Base-by-base conservation (phyloP, 2,797 vertebrate genomes). In the Gila robusta region DNA sequence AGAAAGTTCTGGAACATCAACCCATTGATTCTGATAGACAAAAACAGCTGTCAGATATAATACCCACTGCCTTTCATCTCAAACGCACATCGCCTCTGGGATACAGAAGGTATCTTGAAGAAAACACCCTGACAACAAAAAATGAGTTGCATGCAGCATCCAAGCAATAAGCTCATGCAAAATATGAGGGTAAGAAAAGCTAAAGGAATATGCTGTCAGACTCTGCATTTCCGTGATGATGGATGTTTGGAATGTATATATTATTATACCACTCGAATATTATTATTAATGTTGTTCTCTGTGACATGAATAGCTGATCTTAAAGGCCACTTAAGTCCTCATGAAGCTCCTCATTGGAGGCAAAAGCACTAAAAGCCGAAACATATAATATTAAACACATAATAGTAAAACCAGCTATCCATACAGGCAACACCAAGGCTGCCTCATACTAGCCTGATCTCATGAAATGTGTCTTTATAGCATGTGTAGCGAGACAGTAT, bases 31-130 rank as follows among this genome's bases (percentile, higher is more conserved):
- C 77, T 90, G 82, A 88, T 87, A 64, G 83, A 79, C 81, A 85
- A 89, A 90, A 89, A 88, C 80, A 91, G 44, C 64, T 86, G 87
- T 86, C 89, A 88, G 76, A 90, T 85, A 84, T 82, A 82, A 87
- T 90, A 87, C 44, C 79, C 64, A 72, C 26, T 64, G 37, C 52
- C 86, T 91, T 92, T 91, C 82, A 91, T 90, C 90, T 87, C 52
- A 62, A 56, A 77, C n/a, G 14, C 86, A 84, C 82, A 26, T 37
- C 79, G 84, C 87, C 79, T 88, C 78, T 79, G 84, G 82, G 87
- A 88, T 88, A 88, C 86, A 85, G 78, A 79, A 83, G 54, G 87
- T 86, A 81, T 86, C 81, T 83, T 88, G 74, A 66, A 85, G 82
- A 89, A 83, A 89, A 89, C 84, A 79, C 59, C 71, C 74, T 74